Conservation (phyloP, 2,113 vertebrate genomes). For the Rattus norvegicus region GRCr8 NC_086039.1:61421501-61422000, state of each 20-base stretch:
- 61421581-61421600: background rate
- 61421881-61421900: background rate
- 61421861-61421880: background rate
- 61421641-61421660: background rate
- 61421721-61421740: background rate
- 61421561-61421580: background rate
- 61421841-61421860: background rate
- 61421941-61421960: slow-evolving; percentile 10
- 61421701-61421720: background rate
- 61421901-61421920: background rate
- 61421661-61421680: background rate
- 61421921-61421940: background rate
- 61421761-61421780: background rate
- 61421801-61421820: background rate
- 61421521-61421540: background rate
- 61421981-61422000: background rate
- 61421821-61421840: background rate
- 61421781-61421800: background rate
- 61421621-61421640: background rate
- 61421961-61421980: background rate
- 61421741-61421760: background rate
- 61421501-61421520: background rate
- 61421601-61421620: background rate
- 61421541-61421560: background rate
- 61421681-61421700: background rate